Evolutionary conservation across 2,797 vertebrate species (phyloP).

Genomic region (Tokudaia muenninki): DNA sequence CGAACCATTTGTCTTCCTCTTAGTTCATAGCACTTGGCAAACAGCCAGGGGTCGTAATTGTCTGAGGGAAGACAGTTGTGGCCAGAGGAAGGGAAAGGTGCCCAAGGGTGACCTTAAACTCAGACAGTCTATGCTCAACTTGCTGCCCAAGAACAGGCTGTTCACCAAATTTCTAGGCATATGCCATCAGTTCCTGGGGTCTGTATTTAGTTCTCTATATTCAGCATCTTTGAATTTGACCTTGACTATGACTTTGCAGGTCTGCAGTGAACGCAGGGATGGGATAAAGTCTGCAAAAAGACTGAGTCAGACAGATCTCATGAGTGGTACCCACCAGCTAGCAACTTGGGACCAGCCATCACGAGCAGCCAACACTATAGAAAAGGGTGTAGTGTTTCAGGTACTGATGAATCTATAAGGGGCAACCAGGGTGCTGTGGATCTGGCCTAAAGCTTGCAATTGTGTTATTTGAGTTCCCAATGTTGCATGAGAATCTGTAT

Average conservation of each 20-base stretch:
- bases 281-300: not conserved
- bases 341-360: not conserved
- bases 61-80: not conserved
- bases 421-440: not conserved
- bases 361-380: not conserved
- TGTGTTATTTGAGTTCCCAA: not conserved
- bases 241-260: no score
- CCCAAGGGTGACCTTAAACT: not conserved
- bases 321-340: not conserved
- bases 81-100: not conserved
- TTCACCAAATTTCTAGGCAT: not conserved
- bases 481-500: not conserved
- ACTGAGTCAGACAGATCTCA: not conserved
- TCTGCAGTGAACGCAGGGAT: not conserved
- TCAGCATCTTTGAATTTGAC: not conserved
- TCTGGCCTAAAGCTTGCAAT: not conserved
- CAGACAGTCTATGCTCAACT: rapidly evolving
- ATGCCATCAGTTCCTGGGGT: rapidly evolving
- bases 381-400: not conserved
- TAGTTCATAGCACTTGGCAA: not conserved
- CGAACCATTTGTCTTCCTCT: not conserved
- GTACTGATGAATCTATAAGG: rapidly evolving
- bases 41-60: not conserved
- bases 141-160: not conserved
- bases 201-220: rapidly evolving